phyloP scores from a whole-genome alignment of 2,113 vertebrate species.

The Solea solea region DNA sequence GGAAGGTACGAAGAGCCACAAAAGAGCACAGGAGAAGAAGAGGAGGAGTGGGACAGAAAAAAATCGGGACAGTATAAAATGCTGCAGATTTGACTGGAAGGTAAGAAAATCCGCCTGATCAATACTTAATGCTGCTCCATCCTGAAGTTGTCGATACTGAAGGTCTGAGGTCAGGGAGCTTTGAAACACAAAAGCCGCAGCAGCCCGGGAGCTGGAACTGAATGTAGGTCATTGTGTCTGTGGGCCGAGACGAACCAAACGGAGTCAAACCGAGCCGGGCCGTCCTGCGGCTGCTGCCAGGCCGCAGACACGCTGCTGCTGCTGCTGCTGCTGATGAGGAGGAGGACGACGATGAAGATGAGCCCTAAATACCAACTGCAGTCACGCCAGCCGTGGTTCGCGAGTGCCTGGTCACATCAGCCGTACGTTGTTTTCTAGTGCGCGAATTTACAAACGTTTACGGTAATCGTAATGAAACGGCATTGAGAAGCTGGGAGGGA shows the following conservation, averaged over 20 bases:
- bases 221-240: conserved; percentile 77
- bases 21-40: conserved; percentile 11
- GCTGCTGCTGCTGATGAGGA: conserved; percentile 4
- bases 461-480: too few relatives aligned
- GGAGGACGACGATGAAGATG: conserved; percentile 10
- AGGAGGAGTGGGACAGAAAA: conserved; percentile 7
- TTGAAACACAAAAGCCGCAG: conserved; percentile 25
- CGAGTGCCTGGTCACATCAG: too few relatives aligned
- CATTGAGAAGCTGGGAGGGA: too few relatives aligned
- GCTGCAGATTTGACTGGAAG: conserved; percentile 65
- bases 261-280: conserved; percentile 22
- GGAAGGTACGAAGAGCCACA: neutral
- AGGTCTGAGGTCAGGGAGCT: conserved; percentile 12
- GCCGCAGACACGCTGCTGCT: conserved; percentile 30
- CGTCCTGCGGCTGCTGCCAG: conserved; percentile 39
- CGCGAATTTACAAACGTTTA: too few relatives aligned
- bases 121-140: conserved; percentile 30
- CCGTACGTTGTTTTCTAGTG: too few relatives aligned
- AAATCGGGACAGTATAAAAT: conserved; percentile 45
- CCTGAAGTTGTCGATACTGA: conserved; percentile 18
- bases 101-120: conserved; percentile 56
- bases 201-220: conserved; percentile 10
- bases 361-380: conserved; percentile 1
- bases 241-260: conserved; percentile 57
- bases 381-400: too few relatives aligned